Conservation (phyloP, 2,113 vertebrate species). For the Addax nasomaculatus region DNA sequence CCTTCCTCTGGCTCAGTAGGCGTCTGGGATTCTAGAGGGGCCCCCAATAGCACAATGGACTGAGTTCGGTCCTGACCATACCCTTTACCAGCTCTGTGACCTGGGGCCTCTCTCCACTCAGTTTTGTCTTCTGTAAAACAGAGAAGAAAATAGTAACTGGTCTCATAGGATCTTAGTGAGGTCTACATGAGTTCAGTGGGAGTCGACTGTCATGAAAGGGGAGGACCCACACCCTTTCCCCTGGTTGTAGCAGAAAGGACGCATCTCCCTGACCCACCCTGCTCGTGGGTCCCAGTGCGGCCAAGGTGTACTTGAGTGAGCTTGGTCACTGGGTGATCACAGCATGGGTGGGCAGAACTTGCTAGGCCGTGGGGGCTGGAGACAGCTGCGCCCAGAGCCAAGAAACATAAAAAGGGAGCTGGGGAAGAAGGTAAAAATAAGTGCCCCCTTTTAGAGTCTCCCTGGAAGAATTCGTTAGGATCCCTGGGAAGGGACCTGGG, state of each 20-base stretch:
- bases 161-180: background rate
- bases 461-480: background rate
- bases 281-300: background rate
- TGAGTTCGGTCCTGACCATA: fast-evolving
- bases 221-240: background rate
- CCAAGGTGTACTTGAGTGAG: background rate
- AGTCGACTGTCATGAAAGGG: too few relatives aligned
- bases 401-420: background rate
- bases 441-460: background rate
- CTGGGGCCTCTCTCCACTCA: background rate
- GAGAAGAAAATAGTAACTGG: background rate
- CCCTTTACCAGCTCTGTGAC: background rate
- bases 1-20: background rate
- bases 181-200: background rate
- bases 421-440: background rate
- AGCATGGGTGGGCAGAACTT: background rate
- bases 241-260: background rate
- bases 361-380: fast-evolving
- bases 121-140: background rate
- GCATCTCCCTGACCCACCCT: background rate
- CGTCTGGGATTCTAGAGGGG: background rate
- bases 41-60: fast-evolving
- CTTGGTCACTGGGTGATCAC: background rate
- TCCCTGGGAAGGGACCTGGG: background rate
- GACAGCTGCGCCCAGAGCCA: background rate